Evolutionary conservation across 1,140 invertebrate genomes (phyloP).

Genomic region (Drosophila nasuta): DNA sequence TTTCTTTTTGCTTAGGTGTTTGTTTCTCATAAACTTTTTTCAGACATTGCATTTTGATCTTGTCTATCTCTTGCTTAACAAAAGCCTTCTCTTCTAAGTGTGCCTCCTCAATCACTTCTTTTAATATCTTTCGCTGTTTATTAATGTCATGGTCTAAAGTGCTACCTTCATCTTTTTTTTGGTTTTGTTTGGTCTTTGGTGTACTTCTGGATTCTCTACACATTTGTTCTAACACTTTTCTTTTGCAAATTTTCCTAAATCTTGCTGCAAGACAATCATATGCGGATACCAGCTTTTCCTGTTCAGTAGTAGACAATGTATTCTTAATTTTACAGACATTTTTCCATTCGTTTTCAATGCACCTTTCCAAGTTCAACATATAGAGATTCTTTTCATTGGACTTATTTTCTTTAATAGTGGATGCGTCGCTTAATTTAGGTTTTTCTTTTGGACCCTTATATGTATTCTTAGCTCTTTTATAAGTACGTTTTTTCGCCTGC

Average conservation of each 20-base stretch:
- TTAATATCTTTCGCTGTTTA: neutral
- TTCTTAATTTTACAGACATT: neutral
- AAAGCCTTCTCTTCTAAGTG: neutral
- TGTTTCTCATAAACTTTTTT: neutral
- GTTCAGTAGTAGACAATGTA: neutral
- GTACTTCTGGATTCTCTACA: slow-evolving; percentile 3
- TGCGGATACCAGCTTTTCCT: neutral
- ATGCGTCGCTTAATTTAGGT: no score
- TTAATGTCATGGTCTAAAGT: no score
- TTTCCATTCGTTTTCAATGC: slow-evolving; percentile 18
- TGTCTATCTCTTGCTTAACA: neutral
- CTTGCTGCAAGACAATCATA: slow-evolving; percentile 8
- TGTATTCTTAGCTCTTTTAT: neutral
- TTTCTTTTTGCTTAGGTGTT: neutral
- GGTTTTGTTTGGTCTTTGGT: neutral
- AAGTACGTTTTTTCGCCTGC: no score
- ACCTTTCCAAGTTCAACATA: slow-evolving; percentile 20
- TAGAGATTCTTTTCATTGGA: neutral
- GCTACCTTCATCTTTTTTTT: neutral
- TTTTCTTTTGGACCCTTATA: no score
- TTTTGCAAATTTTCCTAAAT: slow-evolving; percentile 10
- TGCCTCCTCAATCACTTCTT: neutral
- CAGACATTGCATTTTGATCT: neutral
- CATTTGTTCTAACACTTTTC: neutral
- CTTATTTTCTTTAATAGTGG: neutral